phyloP scores from a whole-genome alignment of 1,140 invertebrate species.

The Eulimnadia texana region DNA sequence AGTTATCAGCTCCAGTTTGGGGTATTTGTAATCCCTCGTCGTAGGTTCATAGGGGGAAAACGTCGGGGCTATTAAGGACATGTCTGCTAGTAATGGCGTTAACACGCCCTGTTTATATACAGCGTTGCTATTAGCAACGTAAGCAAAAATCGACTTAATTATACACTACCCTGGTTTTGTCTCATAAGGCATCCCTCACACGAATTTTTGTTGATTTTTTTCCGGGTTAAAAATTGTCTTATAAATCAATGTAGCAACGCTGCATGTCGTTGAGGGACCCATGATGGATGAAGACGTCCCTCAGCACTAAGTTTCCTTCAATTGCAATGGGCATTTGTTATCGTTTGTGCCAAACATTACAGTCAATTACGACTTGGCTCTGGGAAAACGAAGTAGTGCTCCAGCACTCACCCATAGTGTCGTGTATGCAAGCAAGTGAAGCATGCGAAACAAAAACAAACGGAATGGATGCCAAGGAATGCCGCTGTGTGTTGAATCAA shows the following conservation, averaged over 20 bases:
- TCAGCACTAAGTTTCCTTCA: background rate
- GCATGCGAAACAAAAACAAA: background rate
- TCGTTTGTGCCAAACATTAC: background rate
- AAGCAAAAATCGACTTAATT: background rate
- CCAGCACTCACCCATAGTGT: too few species aligned
- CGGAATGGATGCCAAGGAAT: background rate
- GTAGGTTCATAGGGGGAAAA: background rate
- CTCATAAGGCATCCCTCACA: background rate
- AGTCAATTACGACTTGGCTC: background rate
- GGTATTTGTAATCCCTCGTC: too few species aligned
- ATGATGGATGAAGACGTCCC: background rate
- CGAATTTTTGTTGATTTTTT: background rate
- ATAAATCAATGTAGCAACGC: background rate
- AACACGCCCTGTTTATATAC: background rate
- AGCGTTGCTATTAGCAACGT: background rate
- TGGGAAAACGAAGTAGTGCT: too few species aligned
- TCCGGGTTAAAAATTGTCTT: background rate
- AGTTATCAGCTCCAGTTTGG: too few species aligned
- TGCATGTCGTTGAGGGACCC: background rate
- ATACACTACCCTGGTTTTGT: background rate
- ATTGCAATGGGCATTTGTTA: background rate
- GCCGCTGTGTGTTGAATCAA: background rate
- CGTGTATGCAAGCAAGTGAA: background rate
- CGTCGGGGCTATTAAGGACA: background rate
- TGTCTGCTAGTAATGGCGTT: background rate